These are phyloP conservation scores for Cygnus atratus DNA, from an alignment of 2,113 vertebrate species.

Conservation along the genomic window DNA sequence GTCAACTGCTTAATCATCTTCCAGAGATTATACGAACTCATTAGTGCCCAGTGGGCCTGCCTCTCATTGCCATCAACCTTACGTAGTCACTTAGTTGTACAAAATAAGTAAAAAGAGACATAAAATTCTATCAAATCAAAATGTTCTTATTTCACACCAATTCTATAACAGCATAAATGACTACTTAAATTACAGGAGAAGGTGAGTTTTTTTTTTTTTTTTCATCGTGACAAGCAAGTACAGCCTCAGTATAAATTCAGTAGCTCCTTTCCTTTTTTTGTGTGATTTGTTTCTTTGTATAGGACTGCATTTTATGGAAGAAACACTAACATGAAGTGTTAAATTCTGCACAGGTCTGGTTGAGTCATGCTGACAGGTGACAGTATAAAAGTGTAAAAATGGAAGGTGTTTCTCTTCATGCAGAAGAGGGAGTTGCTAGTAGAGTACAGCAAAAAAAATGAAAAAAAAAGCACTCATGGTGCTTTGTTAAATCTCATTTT, in stretches of 20 bases:
- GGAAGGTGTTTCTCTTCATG: neutral
- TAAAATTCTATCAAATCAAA: neutral
- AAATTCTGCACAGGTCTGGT: neutral
- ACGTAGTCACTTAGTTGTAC: neutral
- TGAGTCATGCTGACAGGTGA: constrained; percentile 32
- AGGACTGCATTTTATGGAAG: neutral
- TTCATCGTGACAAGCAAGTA: fast-evolving
- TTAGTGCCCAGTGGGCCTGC: neutral
- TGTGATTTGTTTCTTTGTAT: neutral
- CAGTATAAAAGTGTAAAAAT: constrained; percentile 33
- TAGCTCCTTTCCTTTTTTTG: neutral
- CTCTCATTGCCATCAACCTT: neutral
- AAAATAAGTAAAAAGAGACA: neutral
- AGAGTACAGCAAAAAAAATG: neutral
- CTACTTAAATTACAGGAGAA: neutral
- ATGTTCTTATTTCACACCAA: neutral
- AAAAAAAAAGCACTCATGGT: neutral
- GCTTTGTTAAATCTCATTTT: neutral
- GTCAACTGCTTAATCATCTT: neutral
- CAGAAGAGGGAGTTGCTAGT: neutral
- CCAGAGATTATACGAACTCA: neutral
- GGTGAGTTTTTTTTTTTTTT: neutral
- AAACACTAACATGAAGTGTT: constrained; percentile 18
- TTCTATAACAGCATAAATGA: neutral
- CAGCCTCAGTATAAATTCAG: neutral